Evolutionary conservation across 1,140 invertebrate species (phyloP).

Genomic region (Vanessa atalanta): DNA sequence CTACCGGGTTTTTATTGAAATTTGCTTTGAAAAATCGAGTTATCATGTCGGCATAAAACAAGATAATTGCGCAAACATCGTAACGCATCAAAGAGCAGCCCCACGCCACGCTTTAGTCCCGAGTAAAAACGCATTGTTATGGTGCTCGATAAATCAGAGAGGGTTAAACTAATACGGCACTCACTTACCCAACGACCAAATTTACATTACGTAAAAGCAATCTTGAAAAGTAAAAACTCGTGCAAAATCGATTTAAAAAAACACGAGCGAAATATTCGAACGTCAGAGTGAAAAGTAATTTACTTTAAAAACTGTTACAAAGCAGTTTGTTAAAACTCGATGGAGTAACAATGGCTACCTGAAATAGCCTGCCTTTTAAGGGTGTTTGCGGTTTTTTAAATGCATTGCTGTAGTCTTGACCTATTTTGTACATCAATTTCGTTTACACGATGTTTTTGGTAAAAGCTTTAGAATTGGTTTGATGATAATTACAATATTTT

Average conservation of each 20-base stretch:
- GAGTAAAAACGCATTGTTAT: too few species aligned
- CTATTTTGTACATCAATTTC: constrained; percentile 12
- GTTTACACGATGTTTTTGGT: not conserved
- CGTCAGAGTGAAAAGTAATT: constrained; percentile 30
- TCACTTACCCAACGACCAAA: too few species aligned
- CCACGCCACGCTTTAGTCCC: too few species aligned
- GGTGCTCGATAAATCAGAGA: too few species aligned
- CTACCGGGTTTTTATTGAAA: too few species aligned
- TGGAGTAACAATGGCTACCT: constrained; percentile 19
- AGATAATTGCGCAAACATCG: too few species aligned
- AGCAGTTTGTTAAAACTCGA: constrained; percentile 26
- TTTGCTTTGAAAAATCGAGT: too few species aligned
- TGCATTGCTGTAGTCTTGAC: constrained; percentile 28
- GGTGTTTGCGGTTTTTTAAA: constrained; percentile 17
- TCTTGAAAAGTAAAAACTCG: not conserved
- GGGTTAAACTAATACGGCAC: too few species aligned
- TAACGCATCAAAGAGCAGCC: too few species aligned
- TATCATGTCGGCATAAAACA: too few species aligned
- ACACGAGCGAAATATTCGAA: constrained; percentile 19
- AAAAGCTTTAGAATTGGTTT: not conserved
- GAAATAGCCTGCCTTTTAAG: constrained; percentile 17
- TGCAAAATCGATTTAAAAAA: not conserved
- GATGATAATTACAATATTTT: too few species aligned
- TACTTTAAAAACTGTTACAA: constrained; percentile 22
- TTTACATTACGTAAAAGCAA: not conserved